phyloP scores from a whole-genome alignment of 2,797 vertebrate genomes.

The Geotrypetes seraphini region DNA sequence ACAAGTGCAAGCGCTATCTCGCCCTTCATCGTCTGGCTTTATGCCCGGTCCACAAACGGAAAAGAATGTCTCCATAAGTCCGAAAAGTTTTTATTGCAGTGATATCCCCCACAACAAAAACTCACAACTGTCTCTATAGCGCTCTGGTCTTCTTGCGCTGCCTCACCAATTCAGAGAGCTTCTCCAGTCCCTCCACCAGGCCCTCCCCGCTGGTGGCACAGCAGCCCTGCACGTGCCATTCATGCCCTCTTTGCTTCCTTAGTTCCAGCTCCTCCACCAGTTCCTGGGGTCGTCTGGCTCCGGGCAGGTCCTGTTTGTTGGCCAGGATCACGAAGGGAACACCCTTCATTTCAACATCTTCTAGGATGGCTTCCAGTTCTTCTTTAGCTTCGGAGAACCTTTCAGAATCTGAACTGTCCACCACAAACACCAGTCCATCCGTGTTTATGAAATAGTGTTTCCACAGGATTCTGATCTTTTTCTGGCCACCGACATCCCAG shows the following conservation, averaged over 20 bases:
- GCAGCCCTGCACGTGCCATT: conserved; percentile 29
- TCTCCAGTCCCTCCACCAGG: conserved; percentile 31
- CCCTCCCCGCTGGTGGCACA: conserved; percentile 18
- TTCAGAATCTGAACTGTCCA: conserved; percentile 13
- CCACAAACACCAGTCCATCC: conserved; percentile 39
- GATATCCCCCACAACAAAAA: too few species aligned
- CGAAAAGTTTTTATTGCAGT: too few species aligned
- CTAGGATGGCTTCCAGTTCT: conserved; percentile 2
- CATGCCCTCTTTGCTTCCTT: background rate
- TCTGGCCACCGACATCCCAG: conserved; percentile 72
- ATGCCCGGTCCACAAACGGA: too few species aligned
- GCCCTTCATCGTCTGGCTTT: too few species aligned
- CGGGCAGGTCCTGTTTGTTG: conserved; percentile 25
- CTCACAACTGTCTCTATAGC: too few species aligned
- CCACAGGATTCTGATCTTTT: conserved; percentile 67
- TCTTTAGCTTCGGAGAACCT: conserved; percentile 12
- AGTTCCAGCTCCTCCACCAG: conserved; percentile 9
- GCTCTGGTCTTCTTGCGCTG: too few species aligned
- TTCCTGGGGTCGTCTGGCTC: conserved; percentile 2
- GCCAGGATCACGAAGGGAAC: conserved; percentile 15
- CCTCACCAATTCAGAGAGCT: too few species aligned
- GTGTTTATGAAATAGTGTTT: conserved; percentile 65
- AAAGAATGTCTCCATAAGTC: too few species aligned
- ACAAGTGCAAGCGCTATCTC: too few species aligned
- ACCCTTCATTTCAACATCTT: background rate